Base-by-base conservation (phyloP, 2,113 vertebrate genomes). In the Turdus rufiventris region DNA sequence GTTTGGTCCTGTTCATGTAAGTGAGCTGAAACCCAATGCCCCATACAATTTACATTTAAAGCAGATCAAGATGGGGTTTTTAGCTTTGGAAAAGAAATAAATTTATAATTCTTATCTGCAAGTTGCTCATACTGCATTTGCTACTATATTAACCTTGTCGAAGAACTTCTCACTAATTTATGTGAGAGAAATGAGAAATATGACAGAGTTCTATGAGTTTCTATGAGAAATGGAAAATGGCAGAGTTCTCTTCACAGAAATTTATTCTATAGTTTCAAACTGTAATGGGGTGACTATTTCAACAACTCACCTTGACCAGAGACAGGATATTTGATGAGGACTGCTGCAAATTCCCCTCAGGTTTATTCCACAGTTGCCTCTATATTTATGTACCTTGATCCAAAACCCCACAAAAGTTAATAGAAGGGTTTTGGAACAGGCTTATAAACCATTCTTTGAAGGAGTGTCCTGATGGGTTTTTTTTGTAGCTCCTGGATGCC, bases 221-320 rank as follows among this genome's bases (percentile, higher is more conserved):
- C 26, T 21, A 18, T 45, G 34, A 93, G 54, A 89, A 91, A 67
- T 26, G 88, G 3, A 54, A 87, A 70, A 58, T 40, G 18, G 61
- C 21, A 56, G 29, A 61, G 21, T 19, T 71, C 5, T 85, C 33
- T 57, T 85, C 23, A 60, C 3, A 74, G 40, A 61, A 74, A 75
- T 43, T 61, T 63, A 57, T 61, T 81, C 53, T 31, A 3, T 45
- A 29, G 34, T 74, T 91, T 84, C 29, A 53, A 24, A 78, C 28
- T 72, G 26, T 48, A 86, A 91, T 14, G n/a, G 19, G 18, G 18
- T 75, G 31, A 87, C 51, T 74, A 88, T 65, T 87, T 92, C 58
- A 76, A 65, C 42, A 87, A 94, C 87, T 96, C 80, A 95, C 89
- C 93, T 96, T 85, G 54, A 79, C 45, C 38, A 92, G 13, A 78